Evolutionary conservation across 2,888 invertebrate genomes (phyloP).

Genomic region (Drosophila ezoana): DNA sequence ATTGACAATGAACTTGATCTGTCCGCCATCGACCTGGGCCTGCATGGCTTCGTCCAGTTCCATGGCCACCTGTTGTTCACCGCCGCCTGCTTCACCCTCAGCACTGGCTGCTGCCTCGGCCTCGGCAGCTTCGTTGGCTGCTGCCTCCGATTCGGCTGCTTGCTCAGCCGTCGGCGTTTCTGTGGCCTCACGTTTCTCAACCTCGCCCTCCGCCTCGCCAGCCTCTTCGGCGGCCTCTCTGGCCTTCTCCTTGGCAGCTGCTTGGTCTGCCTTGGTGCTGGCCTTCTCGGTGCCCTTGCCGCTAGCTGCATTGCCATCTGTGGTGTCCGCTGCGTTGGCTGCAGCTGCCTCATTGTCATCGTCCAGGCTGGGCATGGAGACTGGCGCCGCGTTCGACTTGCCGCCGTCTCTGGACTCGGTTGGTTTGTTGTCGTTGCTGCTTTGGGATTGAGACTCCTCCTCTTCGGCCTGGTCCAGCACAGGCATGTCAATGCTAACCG

Average conservation of each 20-base stretch:
- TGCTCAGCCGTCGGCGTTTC: slow-evolving; percentile 56
- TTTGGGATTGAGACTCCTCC: slow-evolving; percentile 75
- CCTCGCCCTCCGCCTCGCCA: slow-evolving; percentile 38
- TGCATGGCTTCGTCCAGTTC: slow-evolving; percentile 85
- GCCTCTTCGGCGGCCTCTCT: slow-evolving; percentile 24
- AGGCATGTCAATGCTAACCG: slow-evolving; percentile 85
- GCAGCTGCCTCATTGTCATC: slow-evolving; percentile 83
- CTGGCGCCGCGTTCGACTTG: slow-evolving; percentile 76
- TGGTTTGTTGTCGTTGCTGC: slow-evolving; percentile 63
- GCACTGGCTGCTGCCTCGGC: slow-evolving; percentile 54
- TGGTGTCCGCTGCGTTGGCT: slow-evolving; percentile 46
- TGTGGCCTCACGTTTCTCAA: slow-evolving; percentile 39
- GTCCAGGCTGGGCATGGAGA: slow-evolving; percentile 85
- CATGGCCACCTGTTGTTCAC: slow-evolving; percentile 84
- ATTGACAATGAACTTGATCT: slow-evolving; percentile 85
- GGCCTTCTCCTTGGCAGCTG: slow-evolving; percentile 47
- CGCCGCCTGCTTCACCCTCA: slow-evolving; percentile 56
- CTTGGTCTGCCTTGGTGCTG: slow-evolving; percentile 43
- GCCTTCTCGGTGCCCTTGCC: slow-evolving; percentile 42
- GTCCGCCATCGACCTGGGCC: slow-evolving; percentile 84
- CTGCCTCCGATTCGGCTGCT: slow-evolving; percentile 49
- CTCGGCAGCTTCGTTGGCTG: slow-evolving; percentile 57
- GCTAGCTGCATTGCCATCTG: slow-evolving; percentile 45
- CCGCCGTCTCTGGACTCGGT: slow-evolving; percentile 32
- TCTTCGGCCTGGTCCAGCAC: slow-evolving; percentile 84